Evolutionary conservation across 2,888 invertebrate species (phyloP), one percentile per base, ranked within the genome.

Genomic region (Argynnis bischoffii): DNA sequence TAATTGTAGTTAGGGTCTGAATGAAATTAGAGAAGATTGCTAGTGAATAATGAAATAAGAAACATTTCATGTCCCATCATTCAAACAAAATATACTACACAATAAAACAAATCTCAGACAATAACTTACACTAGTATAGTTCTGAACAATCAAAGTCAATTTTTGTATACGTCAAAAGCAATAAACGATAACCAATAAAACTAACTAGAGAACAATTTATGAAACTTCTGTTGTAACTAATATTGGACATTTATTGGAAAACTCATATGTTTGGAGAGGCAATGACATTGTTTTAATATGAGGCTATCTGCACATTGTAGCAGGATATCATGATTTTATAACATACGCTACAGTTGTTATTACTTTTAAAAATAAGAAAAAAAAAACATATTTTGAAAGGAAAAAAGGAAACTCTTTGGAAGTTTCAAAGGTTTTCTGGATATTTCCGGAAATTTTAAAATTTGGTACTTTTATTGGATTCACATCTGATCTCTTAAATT

Each of bases 171-270:
- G 47, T 63, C 63, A 63, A 51, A 68, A 65, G 61, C 47, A 69
- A 69, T 69, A 69, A 69, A 55, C 16, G 56, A 50, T 48, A 31
- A 51, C 51, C 69, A 66, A 74, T 72, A 69, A 67, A 74, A 73
- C 66, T 69, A 67, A 64, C 61, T 35, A 66, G 64, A 69, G 66
- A 71, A 74, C 71, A 72, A 72, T 71, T 71, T 67, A 70, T 66
- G 69, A 71, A 73, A 72, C 69, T 71, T 66, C 64, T 66, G 67
- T 68, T 72, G 63, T 59, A 69, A 75, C 72, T 69, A 72, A 72
- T 74, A 74, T 71, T 64, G 64, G 67, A 64, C 57, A 67, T 56
- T 64, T 70, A 67, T 67, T 67, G 67, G 70, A 61, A 64, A 70
- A 70, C 56, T 69, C 60, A 54, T 66, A 60, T 66, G 48, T 60